Base-by-base conservation (phyloP, 2,113 vertebrate species). In the Patagioenas fasciata region DNA sequence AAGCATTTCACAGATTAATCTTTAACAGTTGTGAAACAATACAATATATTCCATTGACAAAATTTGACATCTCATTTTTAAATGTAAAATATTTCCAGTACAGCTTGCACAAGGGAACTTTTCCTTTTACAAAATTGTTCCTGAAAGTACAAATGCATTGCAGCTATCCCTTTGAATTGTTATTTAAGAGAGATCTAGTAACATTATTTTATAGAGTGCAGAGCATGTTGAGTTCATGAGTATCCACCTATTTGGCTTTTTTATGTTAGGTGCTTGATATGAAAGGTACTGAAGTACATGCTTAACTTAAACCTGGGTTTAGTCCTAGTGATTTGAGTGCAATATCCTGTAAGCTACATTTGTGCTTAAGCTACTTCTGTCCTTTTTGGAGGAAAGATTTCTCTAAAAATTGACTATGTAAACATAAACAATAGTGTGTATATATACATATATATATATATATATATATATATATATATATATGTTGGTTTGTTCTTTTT, bases 1-100 rank as follows among this genome's bases (percentile, higher is more conserved):
- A 47, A 47, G 40, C 44, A 47, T 62, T 92, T 80, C 47, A 9
- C 36, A 53, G 51, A 80, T 95, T 91, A 64, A 62, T 65, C 85
- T 66, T 72, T 34, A 36, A 51, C 36, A 91, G 40, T 8, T 58
- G 61, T 47, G 50, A 93, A 90, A 66, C 40, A 53, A 57, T 28
- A 53, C 20, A 32, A 25, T 61, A 42, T 16, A 60, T 26, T 73
- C 25, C 51, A 73, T 20, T 53, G 42, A 42, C 40, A 89, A 85
- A 90, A 77, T n/a, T 1, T 32, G 38, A 40, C 28, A 71, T n/a
- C 23, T 57, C 6, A 13, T 70, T 86, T 91, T 88, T 5, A 74
- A 47, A 24, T 23, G 29, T 60, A 71, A 70, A 26, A 9, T 42
- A 15, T 50, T 74, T 81, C 71, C 73, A 71, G 5, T 60, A 50